These are phyloP conservation scores for Aphrophora alni DNA, from an alignment of 2,888 invertebrate genomes.

Conservation along the genomic window DNA sequence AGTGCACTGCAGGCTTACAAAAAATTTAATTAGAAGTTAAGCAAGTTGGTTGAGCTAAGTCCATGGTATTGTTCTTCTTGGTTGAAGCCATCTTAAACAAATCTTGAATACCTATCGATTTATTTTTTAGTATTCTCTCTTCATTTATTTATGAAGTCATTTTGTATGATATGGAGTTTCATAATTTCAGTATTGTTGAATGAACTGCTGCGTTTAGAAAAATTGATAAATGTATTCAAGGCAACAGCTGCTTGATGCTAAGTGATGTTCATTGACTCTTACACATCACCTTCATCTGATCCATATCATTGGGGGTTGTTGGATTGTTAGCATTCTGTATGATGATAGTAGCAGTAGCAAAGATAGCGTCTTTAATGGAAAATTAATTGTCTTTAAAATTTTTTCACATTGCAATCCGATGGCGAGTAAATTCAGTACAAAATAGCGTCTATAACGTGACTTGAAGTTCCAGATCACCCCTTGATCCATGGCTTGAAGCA, in stretches of 20 bases:
- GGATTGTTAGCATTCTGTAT: not conserved
- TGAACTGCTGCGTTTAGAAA: conserved; percentile 21
- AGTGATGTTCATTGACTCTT: not conserved
- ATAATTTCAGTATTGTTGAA: conserved; percentile 25
- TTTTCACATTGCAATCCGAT: no score
- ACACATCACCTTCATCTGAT: not conserved
- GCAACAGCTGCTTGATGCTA: not conserved
- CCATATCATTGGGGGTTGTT: conserved; percentile 7
- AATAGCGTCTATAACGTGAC: no score
- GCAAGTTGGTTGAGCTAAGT: not conserved
- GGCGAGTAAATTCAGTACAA: no score
- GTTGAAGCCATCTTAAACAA: not conserved
- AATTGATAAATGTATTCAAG: conserved; percentile 22
- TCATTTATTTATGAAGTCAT: conserved; percentile 4
- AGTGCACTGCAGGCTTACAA: not conserved
- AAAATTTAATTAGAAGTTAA: not conserved
- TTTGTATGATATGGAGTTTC: conserved; percentile 10
- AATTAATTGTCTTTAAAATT: no score
- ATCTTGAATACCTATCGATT: not conserved
- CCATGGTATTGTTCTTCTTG: not conserved
- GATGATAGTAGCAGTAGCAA: no score
- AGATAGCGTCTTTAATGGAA: no score
- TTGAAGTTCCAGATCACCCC: no score
- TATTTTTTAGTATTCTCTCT: not conserved
- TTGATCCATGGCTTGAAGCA: no score